phyloP scores from a whole-genome alignment of 2,113 vertebrate genomes.

The Muscicapa adusta region DNA sequence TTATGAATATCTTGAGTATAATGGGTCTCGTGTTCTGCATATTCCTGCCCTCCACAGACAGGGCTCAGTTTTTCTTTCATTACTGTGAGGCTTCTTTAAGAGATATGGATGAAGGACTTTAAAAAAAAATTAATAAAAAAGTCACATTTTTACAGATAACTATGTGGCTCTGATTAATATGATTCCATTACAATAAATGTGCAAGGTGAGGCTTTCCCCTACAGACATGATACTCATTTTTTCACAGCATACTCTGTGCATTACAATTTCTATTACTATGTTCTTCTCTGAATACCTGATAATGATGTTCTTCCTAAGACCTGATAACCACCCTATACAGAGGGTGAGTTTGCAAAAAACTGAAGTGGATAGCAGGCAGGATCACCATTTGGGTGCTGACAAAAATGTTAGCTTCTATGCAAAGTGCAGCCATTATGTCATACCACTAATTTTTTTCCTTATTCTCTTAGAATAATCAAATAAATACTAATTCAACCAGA shows the following conservation, averaged over 20 bases:
- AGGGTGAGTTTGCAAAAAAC: background rate
- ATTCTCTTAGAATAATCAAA: background rate
- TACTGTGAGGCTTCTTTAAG: background rate
- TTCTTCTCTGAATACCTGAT: background rate
- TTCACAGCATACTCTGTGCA: background rate
- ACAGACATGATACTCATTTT: background rate
- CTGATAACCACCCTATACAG: background rate
- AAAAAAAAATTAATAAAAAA: background rate
- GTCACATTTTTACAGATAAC: background rate
- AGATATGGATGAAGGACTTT: background rate
- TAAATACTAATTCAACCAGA: background rate
- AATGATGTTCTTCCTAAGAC: background rate
- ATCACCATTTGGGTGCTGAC: background rate
- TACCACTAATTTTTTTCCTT: background rate
- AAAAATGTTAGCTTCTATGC: background rate
- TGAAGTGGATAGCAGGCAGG: background rate
- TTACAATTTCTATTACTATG: background rate
- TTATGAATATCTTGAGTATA: background rate
- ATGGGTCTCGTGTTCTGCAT: background rate
- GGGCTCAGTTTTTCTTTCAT: background rate
- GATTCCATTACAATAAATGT: background rate
- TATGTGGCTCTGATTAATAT: background rate
- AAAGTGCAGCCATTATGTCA: fast-evolving
- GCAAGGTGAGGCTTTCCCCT: background rate
- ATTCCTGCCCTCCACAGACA: background rate